Base-by-base conservation (phyloP, 2,797 vertebrate genomes). In the Leuciscus waleckii region DNA sequence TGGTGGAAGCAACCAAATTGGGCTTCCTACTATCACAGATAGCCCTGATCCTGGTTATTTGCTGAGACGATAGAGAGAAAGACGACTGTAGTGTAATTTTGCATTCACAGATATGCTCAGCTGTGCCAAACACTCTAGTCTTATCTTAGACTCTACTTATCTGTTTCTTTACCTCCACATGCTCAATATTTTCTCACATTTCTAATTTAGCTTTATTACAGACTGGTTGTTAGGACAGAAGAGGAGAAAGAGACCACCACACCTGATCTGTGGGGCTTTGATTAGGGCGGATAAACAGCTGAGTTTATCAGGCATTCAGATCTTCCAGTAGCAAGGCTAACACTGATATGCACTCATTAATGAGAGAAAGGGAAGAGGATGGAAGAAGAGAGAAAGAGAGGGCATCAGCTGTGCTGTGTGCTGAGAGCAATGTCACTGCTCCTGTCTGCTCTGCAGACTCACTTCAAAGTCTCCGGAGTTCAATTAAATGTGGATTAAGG, bases 401-500 rank as follows among this genome's bases (percentile, higher is more conserved):
- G 87, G 82, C 35, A 78, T 77, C 84, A 85, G 84, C 77, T 85
- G 75, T 84, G 83, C 21, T 58, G 65, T 84, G 67, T 19, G 39
- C 49, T 70, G 29, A 49, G 76, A 65, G 84, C 69, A 70, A 74
- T 79, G 84, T 79, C 78, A 74, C 68, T 65, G 77, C 77, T 85
- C 69, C 58, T 85, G 84, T 85, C 84, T 85, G 84, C 84, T 80
- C 68, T 39, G 69, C 54, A 46, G 77, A 49, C 43, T 85, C 95
- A 97, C 97, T 98, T 98, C 96, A 98, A 97, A 98, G 98, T 97
- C 98, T 98, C 98, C 95, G 93, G 97, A 98, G 98, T 97, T 99
- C 97, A 99, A 99, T 99, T 99, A 99, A 99, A 98, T 96, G 94
- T 95, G 98, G 98, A 99, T 99, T 99, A 99, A 95, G 94, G 90